Evolutionary conservation across 2,888 invertebrate genomes (phyloP), one percentile per base, ranked within the genome.

Genomic region (Druceiella hillmani): DNA sequence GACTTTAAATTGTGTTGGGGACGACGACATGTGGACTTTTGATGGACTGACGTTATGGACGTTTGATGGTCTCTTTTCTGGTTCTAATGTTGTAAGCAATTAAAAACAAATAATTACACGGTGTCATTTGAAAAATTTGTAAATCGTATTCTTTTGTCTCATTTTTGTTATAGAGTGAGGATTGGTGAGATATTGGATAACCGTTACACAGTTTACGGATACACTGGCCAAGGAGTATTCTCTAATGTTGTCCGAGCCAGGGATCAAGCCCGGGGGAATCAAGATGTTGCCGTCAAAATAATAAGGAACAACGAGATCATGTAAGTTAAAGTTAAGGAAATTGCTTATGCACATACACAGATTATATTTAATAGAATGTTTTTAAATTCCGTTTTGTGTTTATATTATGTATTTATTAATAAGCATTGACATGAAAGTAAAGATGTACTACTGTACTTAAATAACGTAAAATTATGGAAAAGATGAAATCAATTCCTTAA

Each of bases 281-380:
- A 81, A 40, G 93, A 97, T 60, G 95, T 97, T 1, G 98, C 98
- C 26, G 90, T 99, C 31, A 99, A 99, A 69, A 99, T 99, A 49
- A 99, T 99, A 52, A 76, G 99, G 40, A 99, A 97, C 68, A 98
- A 99, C 65, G 98, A 99, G 71, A 88, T 99, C 51, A 99, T 99
- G 99, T 87, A 61, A 78, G 81, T 73, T 33, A 30, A 36, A 27
- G 3, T 10, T 22, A 20, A 24, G 17, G n/a, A 3, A 12, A 35
- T 9, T 24, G 4, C 14, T 22, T 12, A n/a, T n/a, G 5, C 29
- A n/a, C 9, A 4, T 20, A 9, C 10, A 12, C 11, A 17, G 17
- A 11, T 14, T 20, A 9, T 15, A 12, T 27, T 33, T 3, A 26
- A 17, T 34, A 16, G 3, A 40, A n/a, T n/a, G n/a, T n/a, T n/a